These are phyloP conservation scores for Drosophila kurseongensis DNA, from an alignment of 1,140 invertebrate species.

Conservation along the genomic window DNA sequence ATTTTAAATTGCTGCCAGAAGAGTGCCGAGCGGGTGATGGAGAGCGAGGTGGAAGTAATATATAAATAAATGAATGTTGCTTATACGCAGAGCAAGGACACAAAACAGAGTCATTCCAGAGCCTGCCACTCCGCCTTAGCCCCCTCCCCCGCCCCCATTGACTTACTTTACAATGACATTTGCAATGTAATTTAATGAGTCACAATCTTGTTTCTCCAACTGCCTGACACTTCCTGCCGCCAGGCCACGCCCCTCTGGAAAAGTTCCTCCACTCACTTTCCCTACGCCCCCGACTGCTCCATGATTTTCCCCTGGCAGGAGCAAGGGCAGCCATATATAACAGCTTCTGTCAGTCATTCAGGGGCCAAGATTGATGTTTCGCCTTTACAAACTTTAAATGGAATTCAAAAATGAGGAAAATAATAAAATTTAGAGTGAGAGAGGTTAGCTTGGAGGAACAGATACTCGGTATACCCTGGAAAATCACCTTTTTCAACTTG, in stretches of 20 bases:
- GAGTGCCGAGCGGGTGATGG: background rate
- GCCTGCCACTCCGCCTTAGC: conserved; percentile 33
- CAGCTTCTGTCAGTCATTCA: conserved; percentile 60
- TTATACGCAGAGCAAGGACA: conserved; percentile 53
- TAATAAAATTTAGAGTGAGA: conserved; percentile 18
- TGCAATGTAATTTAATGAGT: conserved; percentile 83
- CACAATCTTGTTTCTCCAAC: conserved; percentile 79
- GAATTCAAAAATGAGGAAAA: conserved; percentile 56
- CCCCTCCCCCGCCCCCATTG: conserved; percentile 43
- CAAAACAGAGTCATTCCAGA: conserved; percentile 40
- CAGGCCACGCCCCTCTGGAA: background rate
- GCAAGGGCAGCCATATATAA: conserved; percentile 46
- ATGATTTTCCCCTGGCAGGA: conserved; percentile 7
- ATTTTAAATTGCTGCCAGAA: conserved; percentile 78
- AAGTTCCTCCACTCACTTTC: conserved; percentile 21
- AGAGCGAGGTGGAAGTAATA: conserved; percentile 59
- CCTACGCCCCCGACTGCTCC: conserved; percentile 5
- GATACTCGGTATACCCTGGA: conserved; percentile 12
- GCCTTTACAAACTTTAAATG: conserved; percentile 70
- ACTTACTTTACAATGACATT: conserved; percentile 82
- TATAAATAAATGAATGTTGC: conserved; percentile 82
- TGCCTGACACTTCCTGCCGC: conserved; percentile 75
- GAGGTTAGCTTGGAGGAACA: background rate
- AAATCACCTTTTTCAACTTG: background rate
- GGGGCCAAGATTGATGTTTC: conserved; percentile 73